Evolutionary conservation across 2,797 vertebrate genomes (phyloP), one percentile per base, ranked within the genome.

Genomic region (Cichlasoma orientale): DNA sequence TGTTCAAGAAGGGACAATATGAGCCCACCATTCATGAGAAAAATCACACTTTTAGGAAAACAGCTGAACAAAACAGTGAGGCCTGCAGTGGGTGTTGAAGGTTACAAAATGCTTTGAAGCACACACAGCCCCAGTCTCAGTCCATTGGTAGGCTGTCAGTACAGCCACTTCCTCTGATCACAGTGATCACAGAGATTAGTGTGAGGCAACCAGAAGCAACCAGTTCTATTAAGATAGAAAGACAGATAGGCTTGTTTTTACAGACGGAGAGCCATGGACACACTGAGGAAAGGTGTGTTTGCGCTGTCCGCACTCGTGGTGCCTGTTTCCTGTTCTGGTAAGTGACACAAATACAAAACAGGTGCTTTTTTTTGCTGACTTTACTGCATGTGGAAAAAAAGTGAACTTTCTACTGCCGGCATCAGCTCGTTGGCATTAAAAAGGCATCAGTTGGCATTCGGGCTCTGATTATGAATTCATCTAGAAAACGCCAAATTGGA

Each of bases 81-180:
- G 58, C 41, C 55, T 25, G 10, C 21, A 33, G 86, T 75, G 72
- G 80, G 56, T 5, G 78, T 50, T 33, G 53, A 75, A 70, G 71
- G 27, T 25, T 81, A 66, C 76, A 11, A 9, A 12, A 41, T 19
- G 52, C 74, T 86, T 84, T 90, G 74, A 90, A 69, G 70, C 55
- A 50, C 56, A 69, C 70, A 56, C 50, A 77, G 41, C 27, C 47
- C 10, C 44, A 25, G 3, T 74, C 21, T 82, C 69, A 86, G 87
- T 85, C 91, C 89, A 90, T 50, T 63, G 72, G 33, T 77, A 83
- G 72, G 70, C 56, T 52, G 78, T 77, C 56, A 86, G 88, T 86
- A 77, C 84, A 93, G 92, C 90, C 91, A 87, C 90, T 95, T 96
- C 94, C 95, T 95, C 90, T 91, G 63, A 91, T 85, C 72, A 87